Conservation (phyloP, 2,113 vertebrate species). For the Thalassarche chlororhynchos region DNA sequence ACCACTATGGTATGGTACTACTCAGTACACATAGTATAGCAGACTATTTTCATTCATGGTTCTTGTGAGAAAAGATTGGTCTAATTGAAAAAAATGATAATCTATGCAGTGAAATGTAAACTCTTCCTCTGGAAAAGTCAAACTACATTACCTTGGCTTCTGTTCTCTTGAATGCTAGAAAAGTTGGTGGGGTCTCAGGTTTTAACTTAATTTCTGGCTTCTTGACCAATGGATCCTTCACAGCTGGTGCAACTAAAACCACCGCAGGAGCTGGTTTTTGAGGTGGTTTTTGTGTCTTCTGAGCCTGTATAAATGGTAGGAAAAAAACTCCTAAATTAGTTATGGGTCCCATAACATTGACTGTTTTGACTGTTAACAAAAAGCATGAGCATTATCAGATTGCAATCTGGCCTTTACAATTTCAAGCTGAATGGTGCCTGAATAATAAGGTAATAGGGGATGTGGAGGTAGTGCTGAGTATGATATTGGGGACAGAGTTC, state of each 20-base stretch:
- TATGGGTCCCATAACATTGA: neutral
- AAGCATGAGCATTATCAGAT: neutral
- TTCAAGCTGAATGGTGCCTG: neutral
- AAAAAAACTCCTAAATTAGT: neutral
- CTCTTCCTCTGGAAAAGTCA: neutral
- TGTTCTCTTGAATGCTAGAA: conserved; percentile 95
- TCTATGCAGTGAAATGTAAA: neutral
- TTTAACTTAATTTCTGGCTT: conserved; percentile 93
- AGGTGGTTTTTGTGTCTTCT: conserved; percentile 92
- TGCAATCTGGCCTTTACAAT: neutral
- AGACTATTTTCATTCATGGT: neutral
- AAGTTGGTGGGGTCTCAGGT: conserved; percentile 86
- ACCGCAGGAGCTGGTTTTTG: conserved; percentile 91
- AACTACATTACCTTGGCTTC: conserved; percentile 89
- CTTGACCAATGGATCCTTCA: conserved; percentile 93
- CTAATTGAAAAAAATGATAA: neutral
- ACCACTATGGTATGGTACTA: neutral
- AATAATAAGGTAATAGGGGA: neutral
- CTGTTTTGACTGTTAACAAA: neutral
- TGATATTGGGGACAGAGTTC: neutral
- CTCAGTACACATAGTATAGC: neutral
- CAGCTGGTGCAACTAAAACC: conserved; percentile 83
- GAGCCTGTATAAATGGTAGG: conserved; percentile 79
- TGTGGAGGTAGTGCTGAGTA: neutral
- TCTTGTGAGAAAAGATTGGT: neutral